phyloP scores from a whole-genome alignment of 2,113 vertebrate genomes.

The Platycercus adscitus region DNA sequence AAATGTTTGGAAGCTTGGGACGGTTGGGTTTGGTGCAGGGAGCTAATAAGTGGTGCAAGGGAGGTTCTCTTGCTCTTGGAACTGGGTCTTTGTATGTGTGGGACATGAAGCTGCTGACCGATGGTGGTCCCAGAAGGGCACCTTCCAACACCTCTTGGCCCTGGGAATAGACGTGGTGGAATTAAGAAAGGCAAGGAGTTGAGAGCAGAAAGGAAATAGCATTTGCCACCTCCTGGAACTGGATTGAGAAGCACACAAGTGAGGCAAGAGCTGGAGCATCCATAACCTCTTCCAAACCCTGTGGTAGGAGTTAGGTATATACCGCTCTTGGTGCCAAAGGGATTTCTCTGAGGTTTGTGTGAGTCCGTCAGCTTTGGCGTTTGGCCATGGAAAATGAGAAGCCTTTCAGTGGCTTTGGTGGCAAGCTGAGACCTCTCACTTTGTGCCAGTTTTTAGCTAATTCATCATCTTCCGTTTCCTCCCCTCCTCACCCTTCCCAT shows the following conservation, averaged over 20 bases:
- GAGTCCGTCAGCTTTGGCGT: neutral
- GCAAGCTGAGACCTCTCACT: neutral
- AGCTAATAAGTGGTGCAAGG: neutral
- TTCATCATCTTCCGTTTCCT: slow-evolving; percentile 51
- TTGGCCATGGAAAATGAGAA: neutral
- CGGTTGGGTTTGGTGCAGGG: neutral
- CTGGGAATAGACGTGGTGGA: neutral
- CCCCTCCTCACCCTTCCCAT: slow-evolving; percentile 39
- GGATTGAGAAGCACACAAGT: neutral
- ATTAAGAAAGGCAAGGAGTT: neutral
- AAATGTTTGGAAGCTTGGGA: neutral
- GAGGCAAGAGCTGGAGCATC: neutral
- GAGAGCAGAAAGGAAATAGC: neutral
- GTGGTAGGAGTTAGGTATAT: fast-evolving
- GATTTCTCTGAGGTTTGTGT: neutral
- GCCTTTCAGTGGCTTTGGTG: neutral
- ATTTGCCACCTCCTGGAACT: neutral
- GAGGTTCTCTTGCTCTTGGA: neutral
- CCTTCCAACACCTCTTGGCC: neutral
- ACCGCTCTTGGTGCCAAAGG: neutral
- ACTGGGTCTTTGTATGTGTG: fast-evolving
- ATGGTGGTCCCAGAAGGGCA: neutral
- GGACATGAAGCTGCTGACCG: neutral
- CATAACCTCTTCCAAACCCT: neutral
- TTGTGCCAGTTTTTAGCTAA: slow-evolving; percentile 24